These are phyloP conservation scores for Epinotia brunnichana DNA, from an alignment of 2,888 invertebrate genomes.

Conservation along the genomic window DNA sequence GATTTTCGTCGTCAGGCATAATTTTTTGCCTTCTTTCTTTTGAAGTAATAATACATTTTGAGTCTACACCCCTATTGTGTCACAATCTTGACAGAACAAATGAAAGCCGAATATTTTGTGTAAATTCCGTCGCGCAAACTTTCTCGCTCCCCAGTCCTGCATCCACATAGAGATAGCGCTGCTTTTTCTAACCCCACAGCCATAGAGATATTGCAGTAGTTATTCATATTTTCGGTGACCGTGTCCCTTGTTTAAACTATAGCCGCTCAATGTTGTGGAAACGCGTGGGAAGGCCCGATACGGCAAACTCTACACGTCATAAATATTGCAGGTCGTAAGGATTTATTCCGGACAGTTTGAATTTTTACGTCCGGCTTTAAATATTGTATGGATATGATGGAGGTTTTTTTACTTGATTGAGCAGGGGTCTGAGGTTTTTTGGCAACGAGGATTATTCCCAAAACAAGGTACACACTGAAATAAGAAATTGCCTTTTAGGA, in stretches of 20 bases:
- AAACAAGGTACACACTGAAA: too few species aligned
- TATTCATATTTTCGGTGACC: conserved; percentile 58
- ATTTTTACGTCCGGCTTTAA: conserved; percentile 47
- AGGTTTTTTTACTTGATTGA: background rate
- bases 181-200: conserved; percentile 7
- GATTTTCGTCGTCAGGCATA: too few species aligned
- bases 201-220: conserved; percentile 24
- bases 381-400: conserved; percentile 4
- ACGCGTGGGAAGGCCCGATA: conserved; percentile 74
- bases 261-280: conserved; percentile 76
- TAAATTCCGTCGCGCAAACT: background rate
- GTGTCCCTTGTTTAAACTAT: conserved; percentile 67
- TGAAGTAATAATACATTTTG: too few species aligned
- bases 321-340: conserved; percentile 68
- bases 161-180: background rate
- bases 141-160: background rate
- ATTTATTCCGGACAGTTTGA: conserved; percentile 64
- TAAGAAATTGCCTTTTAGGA: too few species aligned
- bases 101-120: background rate
- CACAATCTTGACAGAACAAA: background rate
- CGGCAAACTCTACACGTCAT: conserved; percentile 67
- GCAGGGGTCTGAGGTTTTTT: background rate
- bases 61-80: too few species aligned
- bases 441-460: background rate
- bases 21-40: too few species aligned